These are phyloP conservation scores for Clarias fuscus DNA, from an alignment of 2,797 vertebrate species.

Conservation along the genomic window DNA sequence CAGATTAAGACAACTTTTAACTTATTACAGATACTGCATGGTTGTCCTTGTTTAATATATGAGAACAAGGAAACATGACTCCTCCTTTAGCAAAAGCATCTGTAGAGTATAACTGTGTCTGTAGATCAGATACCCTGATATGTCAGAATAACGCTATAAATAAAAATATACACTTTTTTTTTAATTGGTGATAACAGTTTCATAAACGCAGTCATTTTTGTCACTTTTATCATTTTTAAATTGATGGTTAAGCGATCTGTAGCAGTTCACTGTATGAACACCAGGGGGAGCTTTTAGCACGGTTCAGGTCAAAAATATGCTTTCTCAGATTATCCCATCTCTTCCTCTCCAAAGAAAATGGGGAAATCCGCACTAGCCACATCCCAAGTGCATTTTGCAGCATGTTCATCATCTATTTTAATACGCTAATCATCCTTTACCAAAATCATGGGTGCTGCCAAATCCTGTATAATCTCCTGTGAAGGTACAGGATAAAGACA, in stretches of 20 bases:
- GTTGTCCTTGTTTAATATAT: background rate
- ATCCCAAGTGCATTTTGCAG: background rate
- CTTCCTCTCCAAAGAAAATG: background rate
- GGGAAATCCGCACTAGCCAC: constrained; percentile 1
- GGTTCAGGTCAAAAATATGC: background rate
- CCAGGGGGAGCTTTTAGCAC: constrained; percentile 25
- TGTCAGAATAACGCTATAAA: background rate
- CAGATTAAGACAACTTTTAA: background rate
- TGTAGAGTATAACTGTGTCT: background rate
- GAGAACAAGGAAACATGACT: background rate
- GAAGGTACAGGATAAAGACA: background rate
- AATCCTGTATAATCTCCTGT: constrained; percentile 6
- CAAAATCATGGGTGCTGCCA: constrained; percentile 21
- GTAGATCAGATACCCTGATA: background rate
- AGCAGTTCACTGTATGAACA: constrained; percentile 13
- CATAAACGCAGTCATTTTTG: background rate
- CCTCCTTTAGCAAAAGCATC: background rate
- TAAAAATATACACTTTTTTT: background rate
- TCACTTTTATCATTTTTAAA: background rate
- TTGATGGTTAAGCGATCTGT: background rate
- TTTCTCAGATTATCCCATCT: background rate
- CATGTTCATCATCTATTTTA: background rate
- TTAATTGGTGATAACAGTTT: background rate
- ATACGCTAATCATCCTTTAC: constrained; percentile 3
- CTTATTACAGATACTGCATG: background rate